Base-by-base conservation (phyloP, 1,140 invertebrate species). In the Drosophila bocki region DNA sequence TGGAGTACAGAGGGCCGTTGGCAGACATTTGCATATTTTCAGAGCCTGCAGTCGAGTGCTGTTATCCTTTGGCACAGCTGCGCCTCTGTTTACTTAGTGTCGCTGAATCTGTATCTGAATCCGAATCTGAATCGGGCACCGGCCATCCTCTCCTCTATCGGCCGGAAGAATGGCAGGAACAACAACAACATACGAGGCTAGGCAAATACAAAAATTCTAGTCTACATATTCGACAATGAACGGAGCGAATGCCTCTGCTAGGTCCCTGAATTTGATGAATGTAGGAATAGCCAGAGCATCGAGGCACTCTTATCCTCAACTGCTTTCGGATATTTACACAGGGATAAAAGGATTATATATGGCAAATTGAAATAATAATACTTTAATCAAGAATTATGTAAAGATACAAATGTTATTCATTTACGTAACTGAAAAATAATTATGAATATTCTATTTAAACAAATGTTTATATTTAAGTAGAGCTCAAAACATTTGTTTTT, bases 1-100 rank as follows among this genome's bases (percentile, higher is more conserved):
- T 7, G 13, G 69, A 41, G 42, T 35, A 39, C 61, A 57, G 48
- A 53, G 45, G 39, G 17, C 33, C 47, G 15, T 47, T 61, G 56
- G 42, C 65, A 63, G 63, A 72, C 64, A 87, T 87, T 87, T 87
- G 84, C 84, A 87, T 87, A 87, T 87, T 87, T 87, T 59, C 60
- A 51, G 53, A 71, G 79, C 83, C 82, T 71, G 78, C 75, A 70
- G 79, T 60, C 54, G 45, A 68, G 59, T 77, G 57, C 74, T 83
- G 84, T 78, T 83, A 78, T 87, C 76, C 83, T 88, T 78, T 76
- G 82, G 77, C 84, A 80, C 84, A 87, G 84, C 84, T 87, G 83
- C 67, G 60, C 72, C 71, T 58, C 62, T 87, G 84, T 87, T 87
- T 87, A 87, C 84, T 87, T 87, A 87, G 84, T 87, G 84, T 87